phyloP scores from a whole-genome alignment of 2,888 invertebrate species.

The Mesorhabditis sp. region DNA sequence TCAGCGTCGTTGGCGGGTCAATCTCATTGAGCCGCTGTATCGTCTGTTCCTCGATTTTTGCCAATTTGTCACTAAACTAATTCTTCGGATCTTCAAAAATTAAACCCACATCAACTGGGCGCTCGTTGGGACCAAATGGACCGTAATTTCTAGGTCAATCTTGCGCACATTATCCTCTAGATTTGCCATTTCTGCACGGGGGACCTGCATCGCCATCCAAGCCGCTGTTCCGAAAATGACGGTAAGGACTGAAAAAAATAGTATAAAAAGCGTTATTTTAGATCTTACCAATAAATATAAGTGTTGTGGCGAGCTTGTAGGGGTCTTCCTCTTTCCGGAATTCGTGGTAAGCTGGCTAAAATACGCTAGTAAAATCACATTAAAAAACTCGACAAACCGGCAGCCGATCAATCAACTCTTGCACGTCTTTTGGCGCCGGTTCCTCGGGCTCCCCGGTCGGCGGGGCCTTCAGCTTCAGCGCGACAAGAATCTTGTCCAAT shows the following conservation, averaged over 20 bases:
- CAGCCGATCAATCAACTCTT: constrained; percentile 6
- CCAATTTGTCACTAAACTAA: background rate
- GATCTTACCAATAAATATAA: background rate
- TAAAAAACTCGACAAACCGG: background rate
- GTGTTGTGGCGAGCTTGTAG: constrained; percentile 15
- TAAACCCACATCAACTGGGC: background rate
- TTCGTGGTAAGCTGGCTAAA: constrained; percentile 19
- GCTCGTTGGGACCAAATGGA: background rate
- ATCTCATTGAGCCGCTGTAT: background rate
- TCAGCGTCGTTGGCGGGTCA: background rate
- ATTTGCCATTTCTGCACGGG: background rate
- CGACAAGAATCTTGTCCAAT: background rate
- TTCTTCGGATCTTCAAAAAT: background rate
- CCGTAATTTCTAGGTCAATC: background rate
- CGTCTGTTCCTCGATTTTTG: background rate
- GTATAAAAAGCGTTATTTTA: background rate
- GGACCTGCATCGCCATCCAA: background rate
- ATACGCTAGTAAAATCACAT: background rate
- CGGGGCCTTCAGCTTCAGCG: background rate
- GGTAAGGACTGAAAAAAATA: constrained; percentile 1
- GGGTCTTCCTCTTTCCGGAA: constrained; percentile 13
- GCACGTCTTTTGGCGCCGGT: constrained; percentile 1
- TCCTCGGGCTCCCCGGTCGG: background rate
- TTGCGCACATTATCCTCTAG: background rate
- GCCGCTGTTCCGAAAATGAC: background rate